Evolutionary conservation across 2,797 vertebrate species (phyloP).

Genomic region (Phylloscopus collybita): DNA sequence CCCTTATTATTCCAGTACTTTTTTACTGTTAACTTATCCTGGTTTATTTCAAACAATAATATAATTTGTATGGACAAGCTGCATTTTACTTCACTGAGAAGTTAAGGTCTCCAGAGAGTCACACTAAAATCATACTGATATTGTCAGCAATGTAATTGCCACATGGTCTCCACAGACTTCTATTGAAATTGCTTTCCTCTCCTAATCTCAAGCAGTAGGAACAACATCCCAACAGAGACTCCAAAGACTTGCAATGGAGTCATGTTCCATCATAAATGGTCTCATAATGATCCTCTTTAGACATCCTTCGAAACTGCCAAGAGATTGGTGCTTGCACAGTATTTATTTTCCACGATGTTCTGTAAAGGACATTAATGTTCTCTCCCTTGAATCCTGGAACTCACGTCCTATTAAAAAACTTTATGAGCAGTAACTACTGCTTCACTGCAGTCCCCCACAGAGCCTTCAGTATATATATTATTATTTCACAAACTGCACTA

Average conservation of each 20-base stretch:
- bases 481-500: constrained; percentile 70
- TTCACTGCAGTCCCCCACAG: constrained; percentile 52
- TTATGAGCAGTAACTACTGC: constrained; percentile 70
- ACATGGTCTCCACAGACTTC: constrained; percentile 59
- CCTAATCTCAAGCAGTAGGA: constrained; percentile 69
- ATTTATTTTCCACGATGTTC: constrained; percentile 67
- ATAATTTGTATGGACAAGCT: constrained; percentile 58
- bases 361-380: constrained; percentile 68
- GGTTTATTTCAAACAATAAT: constrained; percentile 52
- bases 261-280: constrained; percentile 67
- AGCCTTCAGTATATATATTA: constrained; percentile 58
- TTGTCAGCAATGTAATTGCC: constrained; percentile 66
- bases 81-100: constrained; percentile 52
- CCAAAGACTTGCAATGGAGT: constrained; percentile 63
- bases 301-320: constrained; percentile 68
- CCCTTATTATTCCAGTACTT: background rate
- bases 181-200: constrained; percentile 70
- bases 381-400: constrained; percentile 64
- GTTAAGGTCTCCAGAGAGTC: constrained; percentile 39
- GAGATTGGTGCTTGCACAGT: constrained; percentile 61
- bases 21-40: constrained; percentile 10
- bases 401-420: constrained; percentile 54
- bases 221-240: constrained; percentile 69
- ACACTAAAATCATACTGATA: constrained; percentile 62
- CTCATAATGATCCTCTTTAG: constrained; percentile 68